phyloP scores from a whole-genome alignment of 2,888 invertebrate species.

The Acleris literana region DNA sequence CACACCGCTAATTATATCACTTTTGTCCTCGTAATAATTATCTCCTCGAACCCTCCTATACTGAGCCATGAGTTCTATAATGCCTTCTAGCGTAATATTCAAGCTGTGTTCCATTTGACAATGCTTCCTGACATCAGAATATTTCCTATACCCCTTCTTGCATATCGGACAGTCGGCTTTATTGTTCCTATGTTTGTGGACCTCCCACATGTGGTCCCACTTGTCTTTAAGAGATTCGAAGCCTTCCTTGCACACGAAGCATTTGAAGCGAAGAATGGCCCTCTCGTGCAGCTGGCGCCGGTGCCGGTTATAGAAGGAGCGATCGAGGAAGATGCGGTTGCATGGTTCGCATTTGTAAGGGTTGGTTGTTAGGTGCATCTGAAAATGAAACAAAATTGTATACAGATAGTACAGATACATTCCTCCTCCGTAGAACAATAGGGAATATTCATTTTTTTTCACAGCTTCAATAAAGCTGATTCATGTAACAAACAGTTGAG shows the following conservation, averaged over 20 bases:
- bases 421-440: neutral
- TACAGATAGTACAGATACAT: neutral
- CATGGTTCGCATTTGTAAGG: conserved; percentile 47
- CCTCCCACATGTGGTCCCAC: conserved; percentile 62
- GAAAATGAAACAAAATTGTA: neutral
- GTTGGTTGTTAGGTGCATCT: conserved; percentile 25
- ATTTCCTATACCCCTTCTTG: conserved; percentile 48
- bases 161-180: conserved; percentile 60
- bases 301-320: conserved; percentile 46
- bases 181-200: conserved; percentile 46
- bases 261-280: conserved; percentile 17
- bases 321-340: conserved; percentile 43
- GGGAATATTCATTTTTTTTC: neutral
- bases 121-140: conserved; percentile 50
- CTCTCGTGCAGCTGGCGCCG: conserved; percentile 28
- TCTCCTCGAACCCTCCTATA: neutral
- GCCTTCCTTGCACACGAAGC: conserved; percentile 44
- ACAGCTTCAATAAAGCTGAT: too few species aligned
- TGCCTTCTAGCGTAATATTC: neutral
- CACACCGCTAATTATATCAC: too few species aligned
- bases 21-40: too few species aligned
- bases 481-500: too few species aligned
- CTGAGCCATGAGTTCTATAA: neutral
- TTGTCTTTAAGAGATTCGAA: conserved; percentile 44
- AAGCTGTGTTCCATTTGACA: conserved; percentile 36